Conservation (phyloP, 2,113 vertebrate species). For the Nerophis ophidion region DNA sequence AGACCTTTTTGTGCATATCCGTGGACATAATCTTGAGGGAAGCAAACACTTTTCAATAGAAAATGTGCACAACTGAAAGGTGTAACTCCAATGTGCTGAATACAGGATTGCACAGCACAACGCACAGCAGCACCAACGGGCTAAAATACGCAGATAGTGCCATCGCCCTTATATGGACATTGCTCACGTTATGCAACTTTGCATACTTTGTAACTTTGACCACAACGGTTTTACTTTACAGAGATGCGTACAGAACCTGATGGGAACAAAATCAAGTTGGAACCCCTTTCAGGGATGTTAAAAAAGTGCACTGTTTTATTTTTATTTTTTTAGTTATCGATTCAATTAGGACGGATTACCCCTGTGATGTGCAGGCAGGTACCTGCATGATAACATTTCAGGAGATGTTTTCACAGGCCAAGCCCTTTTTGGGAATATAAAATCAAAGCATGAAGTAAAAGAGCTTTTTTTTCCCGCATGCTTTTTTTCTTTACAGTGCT, state of each 20-base stretch:
- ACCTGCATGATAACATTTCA: conserved; percentile 25
- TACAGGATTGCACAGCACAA: background rate
- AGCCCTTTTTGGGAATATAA: conserved; percentile 15
- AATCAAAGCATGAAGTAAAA: conserved; percentile 1
- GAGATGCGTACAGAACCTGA: background rate
- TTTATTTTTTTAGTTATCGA: background rate
- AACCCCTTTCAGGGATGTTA: conserved; percentile 4
- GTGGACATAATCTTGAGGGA: background rate
- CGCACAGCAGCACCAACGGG: background rate
- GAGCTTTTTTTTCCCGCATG: background rate
- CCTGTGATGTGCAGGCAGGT: conserved; percentile 21
- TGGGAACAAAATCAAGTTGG: conserved; percentile 31
- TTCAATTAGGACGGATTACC: background rate
- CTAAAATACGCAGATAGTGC: background rate
- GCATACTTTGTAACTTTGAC: background rate
- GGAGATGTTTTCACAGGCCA: background rate
- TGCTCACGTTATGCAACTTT: conserved; percentile 23
- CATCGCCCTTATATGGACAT: conserved; percentile 5
- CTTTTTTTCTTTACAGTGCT: too few species aligned
- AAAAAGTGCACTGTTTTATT: conserved; percentile 4
- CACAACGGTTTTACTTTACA: background rate
- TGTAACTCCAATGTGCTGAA: background rate
- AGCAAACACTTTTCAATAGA: conserved; percentile 1
- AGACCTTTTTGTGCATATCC: background rate
- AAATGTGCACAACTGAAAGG: background rate